Evolutionary conservation across 2,888 invertebrate species (phyloP).

Genomic region (Papilio elwesi): DNA sequence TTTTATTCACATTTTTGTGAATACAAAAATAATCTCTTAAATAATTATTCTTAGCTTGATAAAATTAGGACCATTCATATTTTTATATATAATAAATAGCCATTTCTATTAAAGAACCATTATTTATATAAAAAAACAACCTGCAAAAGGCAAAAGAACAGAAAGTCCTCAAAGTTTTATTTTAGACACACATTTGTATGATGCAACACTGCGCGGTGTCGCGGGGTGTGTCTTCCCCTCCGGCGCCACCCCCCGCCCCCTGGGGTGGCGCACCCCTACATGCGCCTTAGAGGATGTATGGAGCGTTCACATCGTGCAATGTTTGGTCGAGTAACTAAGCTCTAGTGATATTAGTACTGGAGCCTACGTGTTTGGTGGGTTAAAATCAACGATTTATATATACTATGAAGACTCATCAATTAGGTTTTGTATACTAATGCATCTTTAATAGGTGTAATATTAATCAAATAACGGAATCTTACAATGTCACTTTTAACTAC

Average conservation of each 20-base stretch:
- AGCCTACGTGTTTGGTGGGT: not conserved
- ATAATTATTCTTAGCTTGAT: too few species aligned
- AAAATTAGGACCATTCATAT: too few species aligned
- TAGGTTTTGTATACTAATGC: too few species aligned
- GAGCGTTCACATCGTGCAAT: constrained; percentile 53
- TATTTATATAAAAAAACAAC: constrained; percentile 45
- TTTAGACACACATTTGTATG: constrained; percentile 33
- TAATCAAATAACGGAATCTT: too few species aligned
- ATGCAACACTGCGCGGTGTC: constrained; percentile 56
- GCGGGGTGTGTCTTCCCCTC: constrained; percentile 76
- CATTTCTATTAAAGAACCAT: not conserved
- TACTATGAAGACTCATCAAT: too few species aligned
- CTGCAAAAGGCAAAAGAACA: constrained; percentile 31
- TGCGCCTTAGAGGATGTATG: constrained; percentile 58
- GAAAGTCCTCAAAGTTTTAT: constrained; percentile 38
- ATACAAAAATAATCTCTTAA: too few species aligned
- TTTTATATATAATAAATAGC: not conserved
- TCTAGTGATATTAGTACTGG: not conserved
- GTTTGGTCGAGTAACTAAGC: constrained; percentile 42
- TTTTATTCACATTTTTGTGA: too few species aligned
- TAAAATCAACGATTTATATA: not conserved
- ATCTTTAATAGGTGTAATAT: too few species aligned
- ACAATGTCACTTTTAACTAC: too few species aligned
- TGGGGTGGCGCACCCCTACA: constrained; percentile 63
- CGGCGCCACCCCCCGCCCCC: constrained; percentile 60